Evolutionary conservation across 2,113 vertebrate genomes (phyloP).

Genomic region (Eulemur macaco): DNA sequence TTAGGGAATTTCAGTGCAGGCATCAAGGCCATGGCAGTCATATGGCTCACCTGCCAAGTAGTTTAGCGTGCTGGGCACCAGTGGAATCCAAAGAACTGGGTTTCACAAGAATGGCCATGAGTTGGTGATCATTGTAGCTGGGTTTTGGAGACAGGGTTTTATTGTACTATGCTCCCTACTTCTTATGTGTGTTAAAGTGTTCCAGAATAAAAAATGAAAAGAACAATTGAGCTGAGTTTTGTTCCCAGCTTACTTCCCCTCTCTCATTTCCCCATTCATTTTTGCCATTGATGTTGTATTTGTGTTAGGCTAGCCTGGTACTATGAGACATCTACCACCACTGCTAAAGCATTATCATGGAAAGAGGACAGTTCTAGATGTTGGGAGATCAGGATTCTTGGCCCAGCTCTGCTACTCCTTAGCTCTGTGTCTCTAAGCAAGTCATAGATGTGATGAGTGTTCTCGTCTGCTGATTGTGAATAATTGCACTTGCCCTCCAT

Average conservation of each 20-base stretch:
- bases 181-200: neutral
- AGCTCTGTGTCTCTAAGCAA: constrained; percentile 50
- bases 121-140: neutral
- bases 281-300: neutral
- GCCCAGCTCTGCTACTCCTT: neutral
- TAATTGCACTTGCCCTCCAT: neutral
- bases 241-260: neutral
- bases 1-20: neutral
- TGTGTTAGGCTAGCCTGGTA: neutral
- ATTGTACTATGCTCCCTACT: neutral
- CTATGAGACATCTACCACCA: neutral
- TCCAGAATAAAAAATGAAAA: neutral
- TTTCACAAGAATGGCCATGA: neutral
- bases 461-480: neutral
- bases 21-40: neutral
- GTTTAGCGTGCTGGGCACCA: neutral
- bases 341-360: neutral
- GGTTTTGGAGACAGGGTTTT: neutral
- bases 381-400: constrained; percentile 21
- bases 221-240: neutral
- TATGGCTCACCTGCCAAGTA: neutral
- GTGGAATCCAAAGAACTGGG: neutral
- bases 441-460: constrained; percentile 10
- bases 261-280: neutral
- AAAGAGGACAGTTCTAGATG: neutral